Conservation (phyloP, 1,140 invertebrate species). For the Aleiodes sp. region DNA sequence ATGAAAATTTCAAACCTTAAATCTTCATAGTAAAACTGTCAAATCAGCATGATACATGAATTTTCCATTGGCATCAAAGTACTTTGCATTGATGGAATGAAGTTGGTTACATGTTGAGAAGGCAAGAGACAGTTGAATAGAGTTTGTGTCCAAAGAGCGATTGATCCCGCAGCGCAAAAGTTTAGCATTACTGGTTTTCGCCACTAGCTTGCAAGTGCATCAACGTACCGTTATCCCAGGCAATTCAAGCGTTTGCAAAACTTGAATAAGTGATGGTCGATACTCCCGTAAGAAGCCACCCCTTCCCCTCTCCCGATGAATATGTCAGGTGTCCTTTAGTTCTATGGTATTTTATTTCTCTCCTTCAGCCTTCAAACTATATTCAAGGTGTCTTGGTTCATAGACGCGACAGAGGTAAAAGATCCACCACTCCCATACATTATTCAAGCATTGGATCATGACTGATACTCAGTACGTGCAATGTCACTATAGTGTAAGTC, state of each 20-base stretch:
- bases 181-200: neutral
- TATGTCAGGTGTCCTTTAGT: conserved; percentile 3
- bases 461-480: conserved; percentile 58
- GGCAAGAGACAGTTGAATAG: neutral
- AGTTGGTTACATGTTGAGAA: neutral
- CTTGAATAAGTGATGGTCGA: conserved; percentile 44
- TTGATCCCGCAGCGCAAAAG: neutral
- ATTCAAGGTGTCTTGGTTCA: conserved; percentile 6
- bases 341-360: conserved; percentile 18
- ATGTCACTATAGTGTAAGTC: conserved; percentile 21
- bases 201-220: neutral
- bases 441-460: conserved; percentile 58
- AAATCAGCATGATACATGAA: too few species aligned
- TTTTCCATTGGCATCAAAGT: too few species aligned
- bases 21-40: too few species aligned
- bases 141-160: neutral
- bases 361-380: too few species aligned
- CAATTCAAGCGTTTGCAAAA: neutral
- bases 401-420: conserved; percentile 7
- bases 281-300: conserved; percentile 21
- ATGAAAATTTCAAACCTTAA: too few species aligned
- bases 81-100: neutral
- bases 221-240: neutral
- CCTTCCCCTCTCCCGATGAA: conserved; percentile 4
- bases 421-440: conserved; percentile 51